Evolutionary conservation across 2,797 vertebrate genomes (phyloP), one percentile per base, ranked within the genome.

Genomic region (Clamator glandarius): DNA sequence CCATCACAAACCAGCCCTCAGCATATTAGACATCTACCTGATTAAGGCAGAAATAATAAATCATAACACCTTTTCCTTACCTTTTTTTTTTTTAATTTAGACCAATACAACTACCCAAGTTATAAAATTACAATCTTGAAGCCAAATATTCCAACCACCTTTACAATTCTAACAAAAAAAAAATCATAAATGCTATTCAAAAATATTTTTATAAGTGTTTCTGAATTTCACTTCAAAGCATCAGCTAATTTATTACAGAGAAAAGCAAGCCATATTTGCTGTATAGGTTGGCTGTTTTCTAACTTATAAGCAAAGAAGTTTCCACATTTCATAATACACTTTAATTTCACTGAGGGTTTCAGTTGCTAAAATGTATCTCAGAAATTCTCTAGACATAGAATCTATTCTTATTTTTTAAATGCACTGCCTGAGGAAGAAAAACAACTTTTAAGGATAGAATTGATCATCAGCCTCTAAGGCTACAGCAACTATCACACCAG

Each of bases 381-480:
- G 73, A 78, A 87, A 83, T 74, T 70, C 91, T 94, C 75, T 64
- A 89, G 81, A 58, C 46, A 51, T 1, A 48, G 58, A 87, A 62
- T 92, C 76, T 86, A 51, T 69, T 76, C 63, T 76, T 89, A 24
- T 46, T 84, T 93, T 83, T 92, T 63, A 63, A 89, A 92, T 69
- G 55, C 58, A 59, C 9, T 35, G 91, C 85, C 93, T 46, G 52
- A 6, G 39, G 77, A 92, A 81, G 67, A 81, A 91, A 91, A 92
- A 91, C 59, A 91, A 78, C 63, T 86, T 84, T 76, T 92, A 89
- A 79, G 87, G 90, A 89, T 3, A 76, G 67, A 92, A 90, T 46
- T 86, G 93, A 87, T 95, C 88, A 89, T 70, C 85, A 76, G 80
- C 55, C 77, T 95, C 52, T 79, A 88, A 93, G 70, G 88, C 77